These are phyloP conservation scores for Campaea margaritaria DNA, from an alignment of 2,888 invertebrate genomes.

Conservation along the genomic window DNA sequence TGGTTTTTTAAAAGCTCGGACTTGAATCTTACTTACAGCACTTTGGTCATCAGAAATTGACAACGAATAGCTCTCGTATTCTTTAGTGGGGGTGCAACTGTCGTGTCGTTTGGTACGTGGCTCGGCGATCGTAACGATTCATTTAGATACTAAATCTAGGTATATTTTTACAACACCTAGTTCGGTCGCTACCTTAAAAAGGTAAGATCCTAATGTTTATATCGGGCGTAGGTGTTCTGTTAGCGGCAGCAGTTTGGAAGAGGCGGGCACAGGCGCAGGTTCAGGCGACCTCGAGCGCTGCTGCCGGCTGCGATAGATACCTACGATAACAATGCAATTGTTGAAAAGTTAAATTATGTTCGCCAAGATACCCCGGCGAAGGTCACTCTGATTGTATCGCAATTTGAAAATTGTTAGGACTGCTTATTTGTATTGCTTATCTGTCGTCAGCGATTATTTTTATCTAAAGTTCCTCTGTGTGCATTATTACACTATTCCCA, in stretches of 20 bases:
- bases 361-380: conserved; percentile 59
- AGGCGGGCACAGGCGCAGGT: conserved; percentile 1
- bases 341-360: conserved; percentile 69
- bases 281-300: conserved; percentile 38
- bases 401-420: conserved; percentile 57
- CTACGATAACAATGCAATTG: conserved; percentile 67
- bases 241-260: conserved; percentile 7
- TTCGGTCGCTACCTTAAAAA: neutral
- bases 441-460: conserved; percentile 47
- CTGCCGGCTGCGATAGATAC: conserved; percentile 50
- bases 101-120: too few species aligned
- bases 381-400: conserved; percentile 63
- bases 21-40: too few species aligned
- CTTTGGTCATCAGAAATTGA: too few species aligned
- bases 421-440: conserved; percentile 55
- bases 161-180: neutral
- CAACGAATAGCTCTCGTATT: too few species aligned
- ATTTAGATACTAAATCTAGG: too few species aligned
- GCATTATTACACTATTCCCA: conserved; percentile 50
- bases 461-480: conserved; percentile 47
- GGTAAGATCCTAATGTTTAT: too few species aligned
- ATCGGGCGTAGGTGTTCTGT: conserved; percentile 16
- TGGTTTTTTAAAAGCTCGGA: too few species aligned
- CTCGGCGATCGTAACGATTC: too few species aligned
- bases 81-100: too few species aligned